phyloP scores from a whole-genome alignment of 2,113 vertebrate species.

The Oncorhynchus masou region DNA sequence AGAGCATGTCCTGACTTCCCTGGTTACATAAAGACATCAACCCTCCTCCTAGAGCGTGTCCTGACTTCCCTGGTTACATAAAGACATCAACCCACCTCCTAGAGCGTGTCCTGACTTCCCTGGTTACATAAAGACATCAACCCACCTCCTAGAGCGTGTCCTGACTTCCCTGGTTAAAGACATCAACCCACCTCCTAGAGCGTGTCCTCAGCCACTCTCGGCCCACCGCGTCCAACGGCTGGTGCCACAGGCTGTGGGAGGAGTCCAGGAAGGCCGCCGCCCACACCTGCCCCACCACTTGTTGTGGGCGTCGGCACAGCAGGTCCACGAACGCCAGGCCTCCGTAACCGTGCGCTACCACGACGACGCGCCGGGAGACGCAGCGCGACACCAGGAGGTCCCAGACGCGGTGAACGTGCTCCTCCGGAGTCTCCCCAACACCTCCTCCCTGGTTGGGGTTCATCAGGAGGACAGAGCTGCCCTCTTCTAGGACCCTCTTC shows the following conservation, averaged over 20 bases:
- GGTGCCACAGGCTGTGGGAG: conserved; percentile 67
- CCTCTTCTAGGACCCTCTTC: conserved; percentile 58
- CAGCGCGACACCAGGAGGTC: conserved; percentile 72
- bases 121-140: too few relatives aligned
- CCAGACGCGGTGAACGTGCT: conserved; percentile 72
- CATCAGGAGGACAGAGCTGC: conserved; percentile 69
- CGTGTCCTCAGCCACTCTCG: conserved; percentile 68
- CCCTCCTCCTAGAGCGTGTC: conserved; percentile 62
- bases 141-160: conserved; percentile 62
- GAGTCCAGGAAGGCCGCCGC: conserved; percentile 77
- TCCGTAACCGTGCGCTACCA: conserved; percentile 76
- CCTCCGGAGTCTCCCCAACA: conserved; percentile 47
- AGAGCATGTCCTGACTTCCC: conserved; percentile 47
- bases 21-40: too few relatives aligned
- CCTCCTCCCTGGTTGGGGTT: conserved; percentile 76
- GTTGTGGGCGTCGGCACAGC: conserved; percentile 58
- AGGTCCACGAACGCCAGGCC: conserved; percentile 78
- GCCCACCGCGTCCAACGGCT: conserved; percentile 58
- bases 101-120: conserved; percentile 47
- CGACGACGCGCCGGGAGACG: conserved; percentile 58
- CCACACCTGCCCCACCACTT: conserved; percentile 72
- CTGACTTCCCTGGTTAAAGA: conserved; percentile 3
- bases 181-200: conserved; percentile 58
- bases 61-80: too few relatives aligned
- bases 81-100: conserved; percentile 42